Percentiles rank a stretch among this genome's conserved stretches.
Conservation (phyloP, 2,797 vertebrate genomes). For the Acanthurus lineatus region DNA sequence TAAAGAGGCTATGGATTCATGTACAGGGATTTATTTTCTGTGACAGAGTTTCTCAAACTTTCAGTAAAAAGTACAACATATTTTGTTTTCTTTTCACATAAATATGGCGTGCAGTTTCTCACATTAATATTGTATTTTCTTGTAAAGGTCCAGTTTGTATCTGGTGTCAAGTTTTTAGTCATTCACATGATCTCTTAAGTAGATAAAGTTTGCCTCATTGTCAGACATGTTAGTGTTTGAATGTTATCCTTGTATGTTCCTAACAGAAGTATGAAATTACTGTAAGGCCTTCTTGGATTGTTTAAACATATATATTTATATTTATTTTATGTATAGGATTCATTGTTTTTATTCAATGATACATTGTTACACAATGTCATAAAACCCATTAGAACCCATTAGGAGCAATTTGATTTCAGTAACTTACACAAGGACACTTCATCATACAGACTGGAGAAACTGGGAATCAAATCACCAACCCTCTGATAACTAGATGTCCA, state of each 20-base stretch:
- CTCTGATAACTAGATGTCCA: no score
- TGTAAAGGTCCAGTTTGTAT: neutral
- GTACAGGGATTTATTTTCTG: slow-evolving; percentile 27
- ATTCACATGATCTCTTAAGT: neutral
- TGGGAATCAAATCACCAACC: no score
- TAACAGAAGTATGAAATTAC: neutral
- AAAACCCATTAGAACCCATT: no score
- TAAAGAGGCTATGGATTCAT: slow-evolving; percentile 11
- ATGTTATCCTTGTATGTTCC: neutral
- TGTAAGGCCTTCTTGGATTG: neutral
- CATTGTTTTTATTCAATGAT: neutral
- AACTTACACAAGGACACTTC: no score
- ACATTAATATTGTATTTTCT: neutral
- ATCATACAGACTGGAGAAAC: no score
- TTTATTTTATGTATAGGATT: neutral
- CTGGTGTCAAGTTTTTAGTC: neutral
- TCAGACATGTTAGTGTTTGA: neutral
- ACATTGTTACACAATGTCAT: no score
- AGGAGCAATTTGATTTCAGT: no score
- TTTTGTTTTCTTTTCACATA: neutral
- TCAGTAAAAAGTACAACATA: slow-evolving; percentile 1
- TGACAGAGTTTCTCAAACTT: slow-evolving; percentile 13
- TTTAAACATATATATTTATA: neutral
- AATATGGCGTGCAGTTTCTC: neutral
- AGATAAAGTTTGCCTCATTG: neutral